Evolutionary conservation across 1,140 invertebrate genomes (phyloP), one percentile per base, ranked within the genome.

Genomic region (Cyclina sinensis): DNA sequence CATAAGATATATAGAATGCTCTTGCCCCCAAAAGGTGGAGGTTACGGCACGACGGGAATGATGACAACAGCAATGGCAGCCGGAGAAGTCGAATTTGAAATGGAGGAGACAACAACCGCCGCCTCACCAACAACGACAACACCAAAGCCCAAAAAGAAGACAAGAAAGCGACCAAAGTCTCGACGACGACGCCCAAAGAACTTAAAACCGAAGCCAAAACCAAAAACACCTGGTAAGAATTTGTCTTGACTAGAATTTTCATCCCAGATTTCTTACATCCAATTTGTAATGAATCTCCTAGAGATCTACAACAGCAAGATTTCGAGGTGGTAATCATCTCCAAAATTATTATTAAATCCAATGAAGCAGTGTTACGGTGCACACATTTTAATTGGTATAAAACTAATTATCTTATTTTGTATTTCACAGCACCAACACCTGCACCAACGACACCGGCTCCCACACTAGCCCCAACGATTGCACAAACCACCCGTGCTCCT

Each of bases 151-250:
- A n/a, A 43, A 27, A 62, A 62, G 70, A 16, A 37, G 2, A 54
- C 27, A 59, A 35, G 68, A 37, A 73, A 24, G 30, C 48, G 76
- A 43, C 80, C 80, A 48, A 83, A 83, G 80, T 68, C n/a, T 48
- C 39, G 78, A 30, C 57, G 32, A 59, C 18, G 78, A 27, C 78
- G 78, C 11, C 80, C 80, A 70, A 83, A 83, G 80, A 83, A 83
- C 43, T 48, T 83, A 18, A 83, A 83, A 48, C 80, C 80, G 48
- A 68, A 35, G 37, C 79, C 79, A 30, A 51, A 51, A 27, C 24
- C 57, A 3, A 62, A 62, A 54, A 54, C 12, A 43, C 43, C 43
- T 43, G 43, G 43, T 43, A 43, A 43, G 43, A 43, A 4, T 43
- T 43, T 43, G 43, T 4, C 14, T 43, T 43, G 5, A 14, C 43